A percentile compares a stretch with the other conserved stretches of the same genome.
Evolutionary conservation across 1,140 invertebrate species (phyloP).

Genomic region (Zaprionus africanus): DNA sequence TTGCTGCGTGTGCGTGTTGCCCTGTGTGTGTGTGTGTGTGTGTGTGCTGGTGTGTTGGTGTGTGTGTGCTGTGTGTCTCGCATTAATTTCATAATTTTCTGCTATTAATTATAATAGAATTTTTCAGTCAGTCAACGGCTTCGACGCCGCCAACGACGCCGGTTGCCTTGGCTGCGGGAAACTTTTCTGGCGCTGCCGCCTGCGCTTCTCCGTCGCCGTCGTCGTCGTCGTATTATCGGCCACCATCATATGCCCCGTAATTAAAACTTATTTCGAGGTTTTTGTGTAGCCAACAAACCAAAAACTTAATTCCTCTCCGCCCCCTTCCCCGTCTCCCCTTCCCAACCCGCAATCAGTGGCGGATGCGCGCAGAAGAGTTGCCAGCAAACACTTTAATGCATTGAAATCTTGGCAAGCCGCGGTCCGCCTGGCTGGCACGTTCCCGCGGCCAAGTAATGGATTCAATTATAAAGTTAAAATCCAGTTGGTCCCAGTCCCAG

Average conservation of each 20-base stretch:
- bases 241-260: constrained; percentile 82
- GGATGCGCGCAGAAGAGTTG: constrained; percentile 15
- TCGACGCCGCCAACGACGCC: constrained; percentile 32
- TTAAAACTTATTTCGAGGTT: constrained; percentile 81
- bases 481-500: constrained; percentile 31
- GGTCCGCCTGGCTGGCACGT: constrained; percentile 54
- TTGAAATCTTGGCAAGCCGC: constrained; percentile 71
- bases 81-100: constrained; percentile 82
- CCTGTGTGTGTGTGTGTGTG: not conserved
- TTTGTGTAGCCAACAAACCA: constrained; percentile 78
- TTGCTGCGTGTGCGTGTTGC: constrained; percentile 44
- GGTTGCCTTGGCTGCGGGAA: constrained; percentile 67
- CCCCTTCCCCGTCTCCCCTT: not conserved
- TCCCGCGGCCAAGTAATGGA: constrained; percentile 73
- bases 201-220: not conserved
- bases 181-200: constrained; percentile 45
- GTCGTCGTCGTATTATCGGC: constrained; percentile 65
- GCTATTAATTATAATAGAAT: constrained; percentile 83
- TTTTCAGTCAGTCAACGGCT: constrained; percentile 76
- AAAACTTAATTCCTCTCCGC: constrained; percentile 67
- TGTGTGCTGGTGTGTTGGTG: constrained; percentile 4
- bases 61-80: constrained; percentile 51
- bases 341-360: constrained; percentile 54
- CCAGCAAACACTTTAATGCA: constrained; percentile 73
- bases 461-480: constrained; percentile 83